Percentiles rank a stretch among this genome's conserved stretches.
Evolutionary conservation across 37 sponge, comb jelly and placozoan genomes (phyloP).

Genomic region (Tethya wilhelma): DNA sequence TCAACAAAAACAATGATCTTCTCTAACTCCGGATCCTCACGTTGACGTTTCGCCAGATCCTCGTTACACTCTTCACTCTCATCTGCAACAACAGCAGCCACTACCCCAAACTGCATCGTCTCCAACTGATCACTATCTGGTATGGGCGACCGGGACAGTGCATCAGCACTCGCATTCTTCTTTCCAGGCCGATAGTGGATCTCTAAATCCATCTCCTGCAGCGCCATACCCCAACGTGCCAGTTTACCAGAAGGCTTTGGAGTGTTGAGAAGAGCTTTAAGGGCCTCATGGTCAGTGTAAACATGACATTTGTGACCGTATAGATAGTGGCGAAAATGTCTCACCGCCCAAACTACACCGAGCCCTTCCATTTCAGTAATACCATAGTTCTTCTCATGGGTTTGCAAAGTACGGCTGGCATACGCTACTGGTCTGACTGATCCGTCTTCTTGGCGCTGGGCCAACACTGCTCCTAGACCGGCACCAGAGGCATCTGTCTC

Average conservation of each 20-base stretch:
- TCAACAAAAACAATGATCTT: slow-evolving; percentile 24
- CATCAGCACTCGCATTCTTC: slow-evolving; percentile 55
- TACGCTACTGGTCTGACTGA: slow-evolving; percentile 39
- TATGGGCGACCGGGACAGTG: slow-evolving; percentile 48
- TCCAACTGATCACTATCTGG: too few relatives aligned
- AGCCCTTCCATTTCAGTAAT: slow-evolving; percentile 62
- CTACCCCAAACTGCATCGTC: background rate
- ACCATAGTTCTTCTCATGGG: slow-evolving; percentile 59
- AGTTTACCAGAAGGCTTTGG: slow-evolving; percentile 67
- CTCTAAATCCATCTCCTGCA: slow-evolving; percentile 43
- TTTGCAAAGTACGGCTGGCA: slow-evolving; percentile 62
- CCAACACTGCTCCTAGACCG: slow-evolving; percentile 64
- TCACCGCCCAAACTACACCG: slow-evolving; percentile 72
- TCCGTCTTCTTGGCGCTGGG: slow-evolving; percentile 49
- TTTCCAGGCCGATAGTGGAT: slow-evolving; percentile 43
- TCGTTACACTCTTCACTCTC: background rate
- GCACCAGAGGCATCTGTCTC: slow-evolving; percentile 67
- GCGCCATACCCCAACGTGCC: slow-evolving; percentile 64
- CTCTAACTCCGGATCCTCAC: slow-evolving; percentile 19
- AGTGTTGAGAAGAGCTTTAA: slow-evolving; percentile 60
- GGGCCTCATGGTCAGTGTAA: slow-evolving; percentile 66
- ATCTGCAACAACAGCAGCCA: background rate
- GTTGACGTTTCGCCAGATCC: slow-evolving; percentile 21
- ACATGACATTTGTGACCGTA: slow-evolving; percentile 62
- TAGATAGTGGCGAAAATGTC: slow-evolving; percentile 60